These are phyloP conservation scores for Polylopha cassiicola DNA, from an alignment of 2,888 invertebrate genomes.

Conservation along the genomic window DNA sequence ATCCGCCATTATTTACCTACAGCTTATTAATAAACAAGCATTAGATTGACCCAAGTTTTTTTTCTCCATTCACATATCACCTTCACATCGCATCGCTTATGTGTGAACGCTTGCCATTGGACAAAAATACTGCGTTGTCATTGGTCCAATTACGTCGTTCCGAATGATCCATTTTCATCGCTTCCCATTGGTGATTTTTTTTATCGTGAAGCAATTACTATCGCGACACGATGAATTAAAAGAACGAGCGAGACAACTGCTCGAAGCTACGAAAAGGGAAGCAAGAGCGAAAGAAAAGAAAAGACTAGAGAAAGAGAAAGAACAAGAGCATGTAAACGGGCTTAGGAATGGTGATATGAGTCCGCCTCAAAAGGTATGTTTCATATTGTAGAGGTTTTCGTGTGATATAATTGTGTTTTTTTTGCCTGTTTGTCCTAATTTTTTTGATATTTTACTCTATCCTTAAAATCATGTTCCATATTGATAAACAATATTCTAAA, in stretches of 20 bases:
- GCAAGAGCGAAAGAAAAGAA: constrained; percentile 69
- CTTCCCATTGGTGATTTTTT: constrained; percentile 23
- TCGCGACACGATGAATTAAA: constrained; percentile 90
- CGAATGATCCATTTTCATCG: constrained; percentile 28
- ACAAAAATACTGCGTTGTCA: constrained; percentile 17
- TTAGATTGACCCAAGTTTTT: constrained; percentile 27
- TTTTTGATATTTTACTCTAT: constrained; percentile 7
- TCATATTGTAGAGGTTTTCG: background rate
- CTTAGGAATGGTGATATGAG: constrained; percentile 57
- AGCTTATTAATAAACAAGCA: background rate
- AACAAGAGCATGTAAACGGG: constrained; percentile 76
- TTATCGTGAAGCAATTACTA: constrained; percentile 79
- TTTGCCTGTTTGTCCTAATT: background rate
- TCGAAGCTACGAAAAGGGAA: constrained; percentile 87
- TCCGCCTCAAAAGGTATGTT: constrained; percentile 57
- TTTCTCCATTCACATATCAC: constrained; percentile 43
- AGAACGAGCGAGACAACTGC: constrained; percentile 88
- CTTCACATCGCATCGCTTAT: constrained; percentile 42
- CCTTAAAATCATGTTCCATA: constrained; percentile 14
- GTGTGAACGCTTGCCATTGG: constrained; percentile 29
- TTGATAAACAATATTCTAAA: too few relatives aligned
- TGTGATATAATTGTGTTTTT: background rate
- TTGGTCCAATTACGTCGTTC: constrained; percentile 33
- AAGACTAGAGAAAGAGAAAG: constrained; percentile 56
- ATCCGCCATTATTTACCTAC: too few relatives aligned